Percentiles rank a stretch among this genome's conserved stretches.
phyloP scores from a whole-genome alignment of 2,888 invertebrate species.

The Drosophila antonietae region DNA sequence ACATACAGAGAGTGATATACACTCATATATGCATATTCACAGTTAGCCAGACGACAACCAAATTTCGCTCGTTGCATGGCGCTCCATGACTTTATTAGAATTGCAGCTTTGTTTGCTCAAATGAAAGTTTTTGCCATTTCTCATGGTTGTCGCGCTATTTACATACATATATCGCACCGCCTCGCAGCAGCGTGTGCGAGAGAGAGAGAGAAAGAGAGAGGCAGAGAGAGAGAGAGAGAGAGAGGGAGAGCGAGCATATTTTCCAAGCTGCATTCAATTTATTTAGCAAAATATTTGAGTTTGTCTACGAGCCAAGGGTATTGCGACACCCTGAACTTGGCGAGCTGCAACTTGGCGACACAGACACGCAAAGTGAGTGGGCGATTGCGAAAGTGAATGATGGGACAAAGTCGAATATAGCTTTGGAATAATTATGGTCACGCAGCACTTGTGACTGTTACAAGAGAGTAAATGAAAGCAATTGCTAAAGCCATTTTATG shows the following conservation, averaged over 20 bases:
- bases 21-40: slow-evolving; percentile 25
- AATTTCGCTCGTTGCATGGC: slow-evolving; percentile 16
- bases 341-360: slow-evolving; percentile 18
- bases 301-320: slow-evolving; percentile 3
- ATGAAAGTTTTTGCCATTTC: slow-evolving; percentile 38
- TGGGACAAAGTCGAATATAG: not conserved
- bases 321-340: slow-evolving; percentile 21
- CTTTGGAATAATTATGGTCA: not conserved
- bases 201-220: too few relatives aligned
- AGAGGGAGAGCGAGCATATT: not conserved
- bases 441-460: not conserved
- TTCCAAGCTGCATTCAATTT: slow-evolving; percentile 38
- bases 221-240: too few relatives aligned
- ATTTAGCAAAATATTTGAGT: slow-evolving; percentile 50
- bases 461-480: not conserved
- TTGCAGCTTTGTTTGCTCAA: slow-evolving; percentile 52
- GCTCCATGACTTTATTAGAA: slow-evolving; percentile 49
- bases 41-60: slow-evolving; percentile 12
- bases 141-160: slow-evolving; percentile 26
- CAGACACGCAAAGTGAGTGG: not conserved
- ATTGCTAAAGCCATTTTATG: not conserved
- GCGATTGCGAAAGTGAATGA: not conserved
- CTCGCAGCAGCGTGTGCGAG: not conserved
- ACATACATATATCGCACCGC: not conserved
- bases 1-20: not conserved